phyloP scores from a whole-genome alignment of 2,797 vertebrate genomes.

The Gastrophryne carolinensis region DNA sequence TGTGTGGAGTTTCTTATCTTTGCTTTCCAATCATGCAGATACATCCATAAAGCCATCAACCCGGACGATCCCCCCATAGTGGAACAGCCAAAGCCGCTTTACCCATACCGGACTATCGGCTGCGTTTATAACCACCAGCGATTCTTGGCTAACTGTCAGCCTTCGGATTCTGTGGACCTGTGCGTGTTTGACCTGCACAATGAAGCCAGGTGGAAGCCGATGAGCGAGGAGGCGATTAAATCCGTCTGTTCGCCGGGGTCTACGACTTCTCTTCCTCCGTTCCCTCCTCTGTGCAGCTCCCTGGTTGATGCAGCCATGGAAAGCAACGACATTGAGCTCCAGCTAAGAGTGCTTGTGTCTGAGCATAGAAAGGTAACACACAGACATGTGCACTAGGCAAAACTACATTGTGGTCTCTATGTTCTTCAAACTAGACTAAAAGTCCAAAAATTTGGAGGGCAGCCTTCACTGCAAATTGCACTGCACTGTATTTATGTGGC shows the following conservation, averaged over 20 bases:
- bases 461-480: too few relatives aligned
- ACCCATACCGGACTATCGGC: conserved; percentile 88
- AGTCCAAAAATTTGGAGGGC: too few relatives aligned
- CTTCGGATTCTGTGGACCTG: conserved; percentile 85
- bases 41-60: conserved; percentile 81
- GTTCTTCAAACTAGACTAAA: too few relatives aligned
- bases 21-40: conserved; percentile 66
- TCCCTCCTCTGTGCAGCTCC: conserved; percentile 83
- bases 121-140: conserved; percentile 91
- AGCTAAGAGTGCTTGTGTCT: conserved; percentile 82
- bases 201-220: conserved; percentile 92
- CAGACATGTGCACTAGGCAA: too few relatives aligned
- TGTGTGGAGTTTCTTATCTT: not conserved
- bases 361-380: conserved; percentile 92
- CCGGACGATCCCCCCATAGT: conserved; percentile 80
- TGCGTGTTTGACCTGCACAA: conserved; percentile 86
- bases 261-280: conserved; percentile 76
- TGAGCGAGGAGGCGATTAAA: conserved; percentile 91
- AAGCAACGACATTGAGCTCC: conserved; percentile 90
- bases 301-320: conserved; percentile 75
- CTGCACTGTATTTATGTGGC: too few relatives aligned
- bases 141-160: conserved; percentile 92
- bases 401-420: too few relatives aligned
- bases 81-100: conserved; percentile 79
- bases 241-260: conserved; percentile 86